A percentile compares a stretch with the other conserved stretches of the same genome.
Evolutionary conservation across 2,797 vertebrate genomes (phyloP).

Genomic region (Poecile montanus): DNA sequence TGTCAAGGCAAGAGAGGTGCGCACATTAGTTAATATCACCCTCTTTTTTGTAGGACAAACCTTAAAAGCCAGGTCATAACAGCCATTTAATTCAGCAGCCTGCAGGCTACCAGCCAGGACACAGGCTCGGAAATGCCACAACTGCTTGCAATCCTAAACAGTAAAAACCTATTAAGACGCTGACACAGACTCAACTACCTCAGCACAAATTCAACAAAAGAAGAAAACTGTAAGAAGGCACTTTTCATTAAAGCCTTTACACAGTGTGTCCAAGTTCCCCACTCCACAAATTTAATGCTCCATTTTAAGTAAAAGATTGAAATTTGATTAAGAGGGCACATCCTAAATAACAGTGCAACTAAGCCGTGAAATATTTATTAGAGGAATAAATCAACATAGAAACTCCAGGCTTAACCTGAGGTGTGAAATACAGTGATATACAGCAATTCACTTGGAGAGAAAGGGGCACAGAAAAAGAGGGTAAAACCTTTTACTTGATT

Average conservation of each 20-base stretch:
- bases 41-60: background rate
- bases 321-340: slow-evolving; percentile 15
- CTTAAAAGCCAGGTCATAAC: background rate
- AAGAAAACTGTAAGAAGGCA: background rate
- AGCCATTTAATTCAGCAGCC: background rate
- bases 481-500: background rate
- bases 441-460: background rate
- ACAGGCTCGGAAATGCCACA: background rate
- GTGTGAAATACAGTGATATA: background rate
- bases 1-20: background rate
- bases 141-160: background rate
- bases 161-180: background rate
- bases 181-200: background rate
- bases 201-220: background rate
- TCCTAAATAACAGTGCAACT: slow-evolving; percentile 18
- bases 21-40: background rate
- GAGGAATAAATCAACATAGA: slow-evolving; percentile 1
- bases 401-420: background rate
- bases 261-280: background rate
- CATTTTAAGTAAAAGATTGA: background rate
- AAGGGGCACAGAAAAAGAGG: background rate
- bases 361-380: slow-evolving; percentile 16
- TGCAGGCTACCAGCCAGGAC: background rate
- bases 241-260: background rate
- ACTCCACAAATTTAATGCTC: background rate